Evolutionary conservation across 2,797 vertebrate genomes (phyloP), one percentile per base, ranked within the genome.

Genomic region (Hybognathus amarus): DNA sequence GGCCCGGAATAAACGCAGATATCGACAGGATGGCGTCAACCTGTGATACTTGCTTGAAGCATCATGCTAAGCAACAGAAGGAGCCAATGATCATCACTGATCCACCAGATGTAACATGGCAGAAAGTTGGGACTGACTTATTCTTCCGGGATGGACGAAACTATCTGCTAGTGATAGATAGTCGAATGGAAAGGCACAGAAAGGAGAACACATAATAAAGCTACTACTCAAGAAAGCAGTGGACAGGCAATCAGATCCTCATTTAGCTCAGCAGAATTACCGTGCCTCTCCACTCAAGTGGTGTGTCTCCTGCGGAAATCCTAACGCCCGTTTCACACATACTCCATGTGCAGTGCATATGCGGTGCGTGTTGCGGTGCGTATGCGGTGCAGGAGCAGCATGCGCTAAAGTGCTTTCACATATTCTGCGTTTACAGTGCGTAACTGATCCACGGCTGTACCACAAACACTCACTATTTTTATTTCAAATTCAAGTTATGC

Each of bases 91-190:
- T 71, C 6, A 18, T 85, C n/a, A 78, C 1, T 42, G 64, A 84
- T 9, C 3, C 63, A 20, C 84, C 67, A 9, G 56, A 78, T 38
- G 40, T 63, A 45, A 54, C 79, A 47, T 86, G 70, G 79, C 75
- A 88, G 75, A 83, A 86, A 68, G 75, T 79, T 22, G 82, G 75
- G 52, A 85, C 64, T 30, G 68, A 88, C 15, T 40, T 85, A 3
- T 86, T 88, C 33, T 36, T 50, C 66, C 67, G 64, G 6, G 22
- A 83, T 67, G 80, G 69, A 74, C 27, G 73, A 66, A 77, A 77
- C 18, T 86, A 88, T 36, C 18, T 83, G 24, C 64, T 86, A 1
- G 45, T 86, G 10, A 78, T n/a, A 15, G 71, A 87, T 66, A 80
- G 22, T 69, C 33, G 0, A 70, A 80, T 70, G 67, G 52, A 6